Base-by-base conservation (phyloP, 2,888 invertebrate species). In the Acanthosepion esculentum region DNA sequence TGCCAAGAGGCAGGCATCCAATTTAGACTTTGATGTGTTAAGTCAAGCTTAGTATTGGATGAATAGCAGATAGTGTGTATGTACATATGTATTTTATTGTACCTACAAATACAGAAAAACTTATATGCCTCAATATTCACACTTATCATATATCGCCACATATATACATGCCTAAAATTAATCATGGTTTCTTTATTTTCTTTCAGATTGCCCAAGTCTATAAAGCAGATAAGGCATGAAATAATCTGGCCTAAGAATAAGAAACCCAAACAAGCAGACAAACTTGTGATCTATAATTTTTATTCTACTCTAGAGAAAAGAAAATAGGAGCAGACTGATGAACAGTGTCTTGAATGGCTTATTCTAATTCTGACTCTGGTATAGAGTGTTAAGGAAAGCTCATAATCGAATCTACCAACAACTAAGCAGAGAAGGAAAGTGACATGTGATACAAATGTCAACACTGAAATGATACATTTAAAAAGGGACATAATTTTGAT, bases 1-100 rank as follows among this genome's bases (percentile, higher is more conserved):
- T n/a, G 78, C 78, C 78, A 78, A 78, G 78, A 78, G n/a, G 78
- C n/a, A 78, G 78, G 78, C 78, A 78, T 78, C 78, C 78, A 78
- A 78, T 78, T 78, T 78, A 78, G n/a, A 78, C 78, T 78, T 78
- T 78, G 78, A 78, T 78, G 78, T 78, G 78, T 78, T 78, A 78
- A 78, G n/a, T 78, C 78, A 78, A 78, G 78, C 78, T 78, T 78
- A 78, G 78, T 78, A n/a, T n/a, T 6, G 78, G 78, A 78, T 78
- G 78, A 78, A 78, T 78, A 78, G 78, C 78, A 78, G n/a, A 78
- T 78, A n/a, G 78, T 78, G n/a, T 78, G 23, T 78, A 33, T 78
- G 23, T 78, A 78, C n/a, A 78, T 78, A 78, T 78, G 10, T 78
- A 78, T 78, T 12, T n/a, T 7, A n/a, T 8, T 78, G n/a, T 15